Base-by-base conservation (phyloP, 2,113 vertebrate genomes). In the Chlamydotis undulata region DNA sequence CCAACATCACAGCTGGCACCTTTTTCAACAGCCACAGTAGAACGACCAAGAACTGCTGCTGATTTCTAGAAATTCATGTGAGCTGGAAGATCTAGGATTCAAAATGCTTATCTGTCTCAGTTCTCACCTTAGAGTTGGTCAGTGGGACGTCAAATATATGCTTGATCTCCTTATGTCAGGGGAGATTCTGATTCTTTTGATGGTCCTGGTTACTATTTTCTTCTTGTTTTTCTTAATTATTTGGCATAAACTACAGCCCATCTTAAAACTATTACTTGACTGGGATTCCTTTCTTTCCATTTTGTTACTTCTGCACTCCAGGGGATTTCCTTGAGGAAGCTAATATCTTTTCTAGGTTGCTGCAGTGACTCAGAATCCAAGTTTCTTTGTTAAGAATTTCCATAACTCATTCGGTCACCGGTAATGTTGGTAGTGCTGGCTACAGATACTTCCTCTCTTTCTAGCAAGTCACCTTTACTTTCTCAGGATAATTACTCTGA, bases 251-350 rank as follows among this genome's bases (percentile, higher is more conserved):
- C 47, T 89, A 43, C 64, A 89, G 74, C 21, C 68, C 94, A 87
- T 96, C 81, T 95, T 97, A 95, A 96, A 97, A 47, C 74, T 69
- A 93, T 94, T 95, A 90, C 64, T 96, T 90, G 81, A 87, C 76
- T 92, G 60, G 88, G 83, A 93, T 97, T 95, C 89, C 89, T 95
- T 86, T 95, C 67, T 93, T 93, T 90, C 85, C 71, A 89, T 94
- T 96, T 97, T 53, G 56, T 69, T 96, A 89, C 85, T 95, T 75
- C 60, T 92, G 64, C 29, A 53, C 83, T 94, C 80, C 83, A 86
- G 65, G 90, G 96, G 61, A 89, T 96, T 96, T 96, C 70, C 84
- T 96, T 88, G 59, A 97, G 89, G 92, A 96, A 95, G 85, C 41
- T 94, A 96, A 89, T 87, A 55, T 68, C 90, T 96, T 91, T 95